These are phyloP conservation scores for Epistrophe grossulariae DNA, from an alignment of 2,888 invertebrate genomes.

Conservation along the genomic window DNA sequence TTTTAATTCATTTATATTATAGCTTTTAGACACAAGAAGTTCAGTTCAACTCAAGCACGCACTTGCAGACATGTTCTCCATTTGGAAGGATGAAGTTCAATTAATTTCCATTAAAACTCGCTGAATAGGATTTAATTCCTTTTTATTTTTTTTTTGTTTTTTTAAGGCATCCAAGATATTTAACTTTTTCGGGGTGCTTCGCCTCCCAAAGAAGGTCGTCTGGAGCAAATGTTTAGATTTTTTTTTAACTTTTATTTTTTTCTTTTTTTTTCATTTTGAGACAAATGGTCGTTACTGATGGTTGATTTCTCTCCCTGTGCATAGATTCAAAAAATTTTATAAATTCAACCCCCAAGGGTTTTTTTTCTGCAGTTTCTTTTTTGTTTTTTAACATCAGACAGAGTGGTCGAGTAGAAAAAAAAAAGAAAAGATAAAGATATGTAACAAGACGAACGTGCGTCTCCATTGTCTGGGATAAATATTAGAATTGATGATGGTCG, in stretches of 20 bases:
- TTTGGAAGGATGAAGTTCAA: constrained; percentile 77
- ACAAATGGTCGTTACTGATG: constrained; percentile 71
- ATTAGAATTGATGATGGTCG: constrained; percentile 74
- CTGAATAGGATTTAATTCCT: constrained; percentile 80
- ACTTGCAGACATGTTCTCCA: constrained; percentile 33
- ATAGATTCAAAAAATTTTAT: constrained; percentile 5
- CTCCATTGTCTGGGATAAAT: constrained; percentile 65
- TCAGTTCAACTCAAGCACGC: constrained; percentile 46
- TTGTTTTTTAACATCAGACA: constrained; percentile 1
- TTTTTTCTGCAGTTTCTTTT: constrained; percentile 7
- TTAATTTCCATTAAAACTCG: constrained; percentile 80
- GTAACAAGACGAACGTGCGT: constrained; percentile 33
- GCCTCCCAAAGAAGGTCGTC: not conserved
- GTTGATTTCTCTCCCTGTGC: constrained; percentile 51
- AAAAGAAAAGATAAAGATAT: not conserved
- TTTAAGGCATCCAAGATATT: too few relatives aligned
- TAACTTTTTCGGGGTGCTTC: not conserved
- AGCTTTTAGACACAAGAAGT: constrained; percentile 4
- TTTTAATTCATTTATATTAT: not conserved
- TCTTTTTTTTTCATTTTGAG: constrained; percentile 39
- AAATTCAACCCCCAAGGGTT: constrained; percentile 53
- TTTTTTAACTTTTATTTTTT: too few relatives aligned
- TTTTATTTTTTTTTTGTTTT: constrained; percentile 46
- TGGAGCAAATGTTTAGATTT: constrained; percentile 25
- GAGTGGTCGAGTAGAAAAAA: constrained; percentile 49